Percentiles rank a stretch among this genome's conserved stretches.
Evolutionary conservation across 2,797 vertebrate species (phyloP).

Genomic region (Decapterus maruadsi): DNA sequence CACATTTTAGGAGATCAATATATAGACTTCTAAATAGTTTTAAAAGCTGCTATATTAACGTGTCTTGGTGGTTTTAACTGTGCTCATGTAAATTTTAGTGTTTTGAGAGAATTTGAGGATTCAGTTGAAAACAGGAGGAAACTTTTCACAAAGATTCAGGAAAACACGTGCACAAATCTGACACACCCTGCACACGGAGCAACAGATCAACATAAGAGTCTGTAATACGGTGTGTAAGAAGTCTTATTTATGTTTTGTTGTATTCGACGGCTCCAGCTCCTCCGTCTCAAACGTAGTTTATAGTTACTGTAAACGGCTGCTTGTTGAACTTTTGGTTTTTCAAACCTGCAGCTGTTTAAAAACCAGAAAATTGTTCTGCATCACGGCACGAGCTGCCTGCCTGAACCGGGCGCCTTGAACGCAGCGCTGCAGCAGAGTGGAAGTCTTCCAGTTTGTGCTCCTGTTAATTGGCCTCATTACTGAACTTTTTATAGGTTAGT

Average conservation of each 20-base stretch:
- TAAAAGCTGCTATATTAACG: no score
- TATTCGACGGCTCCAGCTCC: neutral
- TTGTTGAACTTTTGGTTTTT: neutral
- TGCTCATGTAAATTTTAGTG: neutral
- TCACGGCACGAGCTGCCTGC: neutral
- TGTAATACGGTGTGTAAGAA: neutral
- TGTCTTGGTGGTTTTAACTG: neutral
- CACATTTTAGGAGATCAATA: no score
- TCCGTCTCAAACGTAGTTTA: neutral
- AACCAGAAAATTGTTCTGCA: slow-evolving; percentile 6
- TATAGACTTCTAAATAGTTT: no score
- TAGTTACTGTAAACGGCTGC: no score
- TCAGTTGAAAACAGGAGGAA: neutral
- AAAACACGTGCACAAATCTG: neutral
- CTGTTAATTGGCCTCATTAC: slow-evolving; percentile 33
- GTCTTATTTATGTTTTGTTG: neutral
- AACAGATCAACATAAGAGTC: neutral
- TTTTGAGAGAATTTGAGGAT: neutral
- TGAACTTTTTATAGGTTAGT: slow-evolving; percentile 32
- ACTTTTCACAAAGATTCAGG: neutral
- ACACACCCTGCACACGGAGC: neutral
- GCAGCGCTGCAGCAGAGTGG: slow-evolving; percentile 8
- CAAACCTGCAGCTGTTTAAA: neutral
- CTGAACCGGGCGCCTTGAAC: neutral
- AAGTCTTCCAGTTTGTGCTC: slow-evolving; percentile 17